Percentiles rank a stretch among this genome's conserved stretches.
Evolutionary conservation across 2,113 vertebrate species (phyloP).

Genomic region (Hylia prasina): DNA sequence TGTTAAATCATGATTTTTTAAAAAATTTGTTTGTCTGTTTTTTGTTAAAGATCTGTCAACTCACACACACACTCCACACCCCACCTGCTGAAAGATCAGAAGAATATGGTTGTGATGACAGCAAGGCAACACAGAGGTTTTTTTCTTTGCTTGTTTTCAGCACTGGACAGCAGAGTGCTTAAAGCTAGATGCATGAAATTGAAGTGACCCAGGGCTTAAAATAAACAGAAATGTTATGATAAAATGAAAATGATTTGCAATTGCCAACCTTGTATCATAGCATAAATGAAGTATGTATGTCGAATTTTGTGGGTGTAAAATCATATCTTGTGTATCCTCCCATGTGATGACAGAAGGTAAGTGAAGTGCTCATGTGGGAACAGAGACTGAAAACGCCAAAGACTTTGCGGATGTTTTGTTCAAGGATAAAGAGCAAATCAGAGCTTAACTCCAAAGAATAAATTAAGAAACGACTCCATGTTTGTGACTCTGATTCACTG

Average conservation of each 20-base stretch:
- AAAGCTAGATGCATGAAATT: neutral
- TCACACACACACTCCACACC: fast-evolving
- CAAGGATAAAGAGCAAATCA: neutral
- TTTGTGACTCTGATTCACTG: neutral
- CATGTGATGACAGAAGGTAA: neutral
- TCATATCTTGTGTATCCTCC: neutral
- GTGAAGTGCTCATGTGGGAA: neutral
- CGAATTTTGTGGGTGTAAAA: neutral
- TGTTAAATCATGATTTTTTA: neutral
- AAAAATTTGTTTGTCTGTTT: neutral
- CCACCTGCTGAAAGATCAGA: neutral
- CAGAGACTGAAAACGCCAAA: neutral
- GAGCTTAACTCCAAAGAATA: neutral
- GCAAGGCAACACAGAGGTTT: neutral
- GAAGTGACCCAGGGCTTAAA: neutral
- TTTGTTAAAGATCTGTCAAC: neutral
- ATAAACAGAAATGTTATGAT: neutral
- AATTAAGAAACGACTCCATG: neutral
- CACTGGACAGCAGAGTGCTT: constrained; percentile 14
- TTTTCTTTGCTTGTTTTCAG: constrained; percentile 4
- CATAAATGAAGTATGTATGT: neutral
- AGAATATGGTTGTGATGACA: neutral
- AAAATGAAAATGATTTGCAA: neutral
- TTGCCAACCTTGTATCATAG: neutral
- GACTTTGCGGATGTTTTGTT: neutral